Conservation (phyloP, 2,113 vertebrate species). For the Sprattus sprattus region DNA sequence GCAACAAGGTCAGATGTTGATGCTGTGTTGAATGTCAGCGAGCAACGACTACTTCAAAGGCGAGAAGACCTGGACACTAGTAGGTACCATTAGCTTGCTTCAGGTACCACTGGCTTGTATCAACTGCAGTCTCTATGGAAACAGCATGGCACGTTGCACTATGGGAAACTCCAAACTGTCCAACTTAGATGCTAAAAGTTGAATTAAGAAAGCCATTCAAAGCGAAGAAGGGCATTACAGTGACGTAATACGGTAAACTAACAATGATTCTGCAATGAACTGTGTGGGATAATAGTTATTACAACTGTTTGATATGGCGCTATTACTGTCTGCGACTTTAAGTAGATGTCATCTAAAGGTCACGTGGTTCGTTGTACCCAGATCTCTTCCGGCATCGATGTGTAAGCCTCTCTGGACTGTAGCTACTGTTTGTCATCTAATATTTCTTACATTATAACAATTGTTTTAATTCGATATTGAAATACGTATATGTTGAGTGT, state of each 20-base stretch:
- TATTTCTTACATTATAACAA: background rate
- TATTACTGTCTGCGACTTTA: background rate
- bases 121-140: conserved; percentile 64
- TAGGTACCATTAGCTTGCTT: background rate
- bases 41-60: background rate
- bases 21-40: background rate
- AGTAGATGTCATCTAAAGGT: background rate
- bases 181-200: background rate
- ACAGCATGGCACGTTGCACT: conserved; percentile 55
- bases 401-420: background rate
- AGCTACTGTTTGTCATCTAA: background rate
- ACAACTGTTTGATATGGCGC: background rate
- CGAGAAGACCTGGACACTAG: background rate
- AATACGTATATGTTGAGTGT: background rate
- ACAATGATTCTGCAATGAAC: background rate
- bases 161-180: conserved; percentile 5
- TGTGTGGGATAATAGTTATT: background rate
- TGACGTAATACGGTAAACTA: background rate
- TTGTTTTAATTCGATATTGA: background rate
- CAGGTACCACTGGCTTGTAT: background rate
- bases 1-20: background rate
- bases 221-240: background rate
- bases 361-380: background rate
- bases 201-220: background rate
- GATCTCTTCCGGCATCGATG: conserved; percentile 1